A percentile compares a stretch with the other conserved stretches of the same genome.
Conservation (phyloP, 1,140 invertebrate genomes). For the Bradynema listronoti region DNA sequence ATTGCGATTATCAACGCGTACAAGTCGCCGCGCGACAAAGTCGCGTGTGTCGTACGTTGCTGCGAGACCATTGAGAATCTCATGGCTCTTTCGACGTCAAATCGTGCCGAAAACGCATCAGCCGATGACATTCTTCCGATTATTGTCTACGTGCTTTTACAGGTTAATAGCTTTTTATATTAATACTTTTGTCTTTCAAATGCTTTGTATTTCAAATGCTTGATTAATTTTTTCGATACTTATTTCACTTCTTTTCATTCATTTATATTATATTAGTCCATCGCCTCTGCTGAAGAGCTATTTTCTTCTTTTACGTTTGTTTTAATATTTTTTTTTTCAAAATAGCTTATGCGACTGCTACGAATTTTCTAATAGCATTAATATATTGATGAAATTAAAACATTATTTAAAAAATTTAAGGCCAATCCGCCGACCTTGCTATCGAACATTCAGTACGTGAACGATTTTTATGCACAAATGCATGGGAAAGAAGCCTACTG, state of each 20-base stretch:
- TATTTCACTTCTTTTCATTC: too few relatives aligned
- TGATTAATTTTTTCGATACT: too few relatives aligned
- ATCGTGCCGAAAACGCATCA: constrained; percentile 76
- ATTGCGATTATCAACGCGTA: constrained; percentile 84
- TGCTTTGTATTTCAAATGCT: too few relatives aligned
- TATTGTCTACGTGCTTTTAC: constrained; percentile 89
- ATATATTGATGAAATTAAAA: neutral
- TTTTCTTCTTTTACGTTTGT: too few relatives aligned
- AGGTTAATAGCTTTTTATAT: too few relatives aligned
- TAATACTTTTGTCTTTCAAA: too few relatives aligned
- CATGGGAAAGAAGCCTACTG: constrained; percentile 89
- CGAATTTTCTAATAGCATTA: too few relatives aligned
- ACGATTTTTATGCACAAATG: constrained; percentile 77
- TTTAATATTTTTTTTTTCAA: too few relatives aligned
- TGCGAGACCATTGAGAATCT: constrained; percentile 82
- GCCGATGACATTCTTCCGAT: constrained; percentile 95
- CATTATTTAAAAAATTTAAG: constrained; percentile 35
- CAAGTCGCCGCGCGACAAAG: constrained; percentile 85
- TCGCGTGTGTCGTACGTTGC: constrained; percentile 77
- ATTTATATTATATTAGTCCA: too few relatives aligned
- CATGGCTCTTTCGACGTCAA: constrained; percentile 61
- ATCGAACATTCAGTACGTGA: constrained; percentile 93
- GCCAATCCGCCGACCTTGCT: constrained; percentile 85
- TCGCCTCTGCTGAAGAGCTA: too few relatives aligned
- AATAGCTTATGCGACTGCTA: too few relatives aligned